A percentile compares a stretch with the other conserved stretches of the same genome.
phyloP scores from a whole-genome alignment of 1,140 invertebrate species.

The Aphelenchoides avenae region DNA sequence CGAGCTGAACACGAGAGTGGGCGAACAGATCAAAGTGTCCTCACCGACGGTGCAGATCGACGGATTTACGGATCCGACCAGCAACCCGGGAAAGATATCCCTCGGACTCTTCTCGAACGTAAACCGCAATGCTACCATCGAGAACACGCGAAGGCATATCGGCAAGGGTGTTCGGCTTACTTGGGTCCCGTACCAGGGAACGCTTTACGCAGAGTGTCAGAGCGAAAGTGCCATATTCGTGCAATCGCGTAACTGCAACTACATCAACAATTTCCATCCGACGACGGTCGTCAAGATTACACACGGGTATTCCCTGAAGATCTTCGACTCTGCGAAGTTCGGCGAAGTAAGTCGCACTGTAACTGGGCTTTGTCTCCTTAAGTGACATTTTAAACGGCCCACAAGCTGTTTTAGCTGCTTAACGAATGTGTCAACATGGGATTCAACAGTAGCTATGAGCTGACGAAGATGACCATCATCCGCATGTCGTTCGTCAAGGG shows the following conservation, averaged over 20 bases:
- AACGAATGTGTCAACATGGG: slow-evolving; percentile 60
- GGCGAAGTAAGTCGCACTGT: slow-evolving; percentile 44
- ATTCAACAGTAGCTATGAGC: slow-evolving; percentile 63
- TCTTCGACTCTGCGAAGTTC: slow-evolving; percentile 55
- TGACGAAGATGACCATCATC: slow-evolving; percentile 64
- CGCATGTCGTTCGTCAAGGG: slow-evolving; percentile 90
- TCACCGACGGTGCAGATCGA: slow-evolving; percentile 68
- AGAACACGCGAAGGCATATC: slow-evolving; percentile 91
- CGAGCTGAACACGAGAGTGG: slow-evolving; percentile 65
- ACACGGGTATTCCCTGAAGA: slow-evolving; percentile 56
- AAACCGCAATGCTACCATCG: slow-evolving; percentile 89
- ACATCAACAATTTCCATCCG: slow-evolving; percentile 64
- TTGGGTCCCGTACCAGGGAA: slow-evolving; percentile 56
- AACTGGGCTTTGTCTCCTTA: neutral
- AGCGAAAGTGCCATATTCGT: slow-evolving; percentile 65
- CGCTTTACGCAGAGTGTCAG: slow-evolving; percentile 64
- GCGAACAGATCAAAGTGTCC: slow-evolving; percentile 63
- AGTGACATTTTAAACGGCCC: neutral
- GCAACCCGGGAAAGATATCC: slow-evolving; percentile 88
- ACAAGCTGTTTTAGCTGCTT: slow-evolving; percentile 56
- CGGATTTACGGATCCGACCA: slow-evolving; percentile 83
- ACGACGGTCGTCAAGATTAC: slow-evolving; percentile 64
- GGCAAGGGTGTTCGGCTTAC: slow-evolving; percentile 70
- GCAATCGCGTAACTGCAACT: slow-evolving; percentile 65
- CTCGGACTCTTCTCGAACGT: slow-evolving; percentile 88